Base-by-base conservation (phyloP, 2,888 invertebrate genomes). In the Strigamia maritima region DNA sequence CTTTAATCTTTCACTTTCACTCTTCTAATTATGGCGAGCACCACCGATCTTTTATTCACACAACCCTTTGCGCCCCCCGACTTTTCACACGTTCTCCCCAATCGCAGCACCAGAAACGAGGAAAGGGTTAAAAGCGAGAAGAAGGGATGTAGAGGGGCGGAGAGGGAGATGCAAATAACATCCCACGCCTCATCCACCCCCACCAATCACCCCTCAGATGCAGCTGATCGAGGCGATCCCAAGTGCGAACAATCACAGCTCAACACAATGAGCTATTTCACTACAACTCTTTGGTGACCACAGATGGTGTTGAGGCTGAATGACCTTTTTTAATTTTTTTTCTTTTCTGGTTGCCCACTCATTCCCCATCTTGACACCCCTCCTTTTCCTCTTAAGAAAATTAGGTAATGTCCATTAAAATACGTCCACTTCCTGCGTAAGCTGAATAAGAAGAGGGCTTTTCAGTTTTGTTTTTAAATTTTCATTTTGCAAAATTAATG, bases 1-100 rank as follows among this genome's bases (percentile, higher is more conserved):
- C 70, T 70, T 70, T 70, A 70, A 70, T 70, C 70, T 70, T 70
- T 70, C 70, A 70, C 70, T 70, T 70, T 70, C 70, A 70, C 70
- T 70, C 70, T 70, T 70, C 70, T 70, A 70, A 70, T 70, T 70
- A 70, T 70, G 70, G 70, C 70, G 70, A 70, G 70, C 70, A 70
- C 70, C 70, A 70, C 70, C 70, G 70, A 70, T 70, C 70, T 70
- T 70, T 70, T 70, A 70, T 70, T 70, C 70, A 70, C 70, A 26
- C 70, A 70, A 70, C 70, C 70, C 70, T 70, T 70, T 70, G 70
- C 70, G 70, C 28, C 70, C 70, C 60, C 70, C 70, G 28, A 70
- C 70, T 70, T 70, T 70, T 70, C 70, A 70, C 70, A 70, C 70
- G 70, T 70, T 70, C 70, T 70, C 70, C 70, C 70, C 70, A 70